phyloP scores from a whole-genome alignment of 2,888 invertebrate genomes.

The Tachystola acroxantha region DNA sequence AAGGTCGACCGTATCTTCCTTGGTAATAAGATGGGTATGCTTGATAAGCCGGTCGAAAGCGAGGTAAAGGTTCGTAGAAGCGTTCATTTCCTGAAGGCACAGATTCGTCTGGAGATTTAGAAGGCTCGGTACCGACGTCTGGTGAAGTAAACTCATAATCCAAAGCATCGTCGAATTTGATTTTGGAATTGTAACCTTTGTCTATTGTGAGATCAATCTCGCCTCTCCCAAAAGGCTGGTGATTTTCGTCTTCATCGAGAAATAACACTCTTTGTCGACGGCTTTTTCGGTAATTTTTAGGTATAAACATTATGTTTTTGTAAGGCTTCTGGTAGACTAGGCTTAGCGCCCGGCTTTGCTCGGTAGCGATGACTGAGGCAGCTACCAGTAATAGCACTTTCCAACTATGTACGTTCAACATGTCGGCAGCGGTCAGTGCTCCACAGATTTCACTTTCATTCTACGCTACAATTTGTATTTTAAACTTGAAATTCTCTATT shows the following conservation, averaged over 20 bases:
- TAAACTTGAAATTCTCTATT: neutral
- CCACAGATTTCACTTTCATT: conserved; percentile 68
- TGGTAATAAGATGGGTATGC: conserved; percentile 50
- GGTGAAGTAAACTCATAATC: conserved; percentile 68
- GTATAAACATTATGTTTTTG: conserved; percentile 59
- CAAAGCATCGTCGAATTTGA: conserved; percentile 68
- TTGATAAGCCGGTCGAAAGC: conserved; percentile 39
- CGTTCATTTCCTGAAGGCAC: conserved; percentile 54
- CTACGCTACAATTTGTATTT: conserved; percentile 22
- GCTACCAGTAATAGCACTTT: conserved; percentile 65
- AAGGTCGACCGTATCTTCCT: conserved; percentile 51
- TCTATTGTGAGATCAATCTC: conserved; percentile 61
- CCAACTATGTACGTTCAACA: conserved; percentile 70
- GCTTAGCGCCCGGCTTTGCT: conserved; percentile 62
- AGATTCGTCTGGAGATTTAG: conserved; percentile 27
- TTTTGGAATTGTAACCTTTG: conserved; percentile 45
- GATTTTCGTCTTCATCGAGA: conserved; percentile 57
- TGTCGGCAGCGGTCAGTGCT: conserved; percentile 66
- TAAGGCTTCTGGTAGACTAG: conserved; percentile 52
- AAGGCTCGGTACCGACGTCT: conserved; percentile 27
- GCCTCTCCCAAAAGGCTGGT: conserved; percentile 52
- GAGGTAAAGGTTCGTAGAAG: conserved; percentile 52
- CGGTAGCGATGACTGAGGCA: conserved; percentile 51
- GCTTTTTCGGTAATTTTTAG: conserved; percentile 45
- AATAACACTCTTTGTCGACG: conserved; percentile 49